Evolutionary conservation across 2,888 invertebrate genomes (phyloP), one percentile per base, ranked within the genome.

Genomic region (Ctenicera cuprea): DNA sequence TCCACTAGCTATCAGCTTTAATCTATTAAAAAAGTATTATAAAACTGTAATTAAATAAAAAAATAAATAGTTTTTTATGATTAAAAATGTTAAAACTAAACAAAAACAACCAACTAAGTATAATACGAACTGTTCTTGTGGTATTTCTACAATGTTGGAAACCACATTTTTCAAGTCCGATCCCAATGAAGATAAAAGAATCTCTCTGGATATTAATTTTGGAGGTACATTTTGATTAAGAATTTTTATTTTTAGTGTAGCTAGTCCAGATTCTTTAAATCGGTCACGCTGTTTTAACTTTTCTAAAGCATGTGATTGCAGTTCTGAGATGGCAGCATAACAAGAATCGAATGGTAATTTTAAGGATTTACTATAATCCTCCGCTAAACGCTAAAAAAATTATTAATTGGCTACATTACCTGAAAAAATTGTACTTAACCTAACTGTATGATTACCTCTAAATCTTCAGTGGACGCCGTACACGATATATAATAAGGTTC

Each of bases 271-370:
- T 79, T 91, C 90, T 75, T 91, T 90, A 80, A 91, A 95, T 71
- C 91, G 90, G 3, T 90, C 90, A 75, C 93, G 90, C 22, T 94
- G 92, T 73, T 91, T 92, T 12, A 94, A 88, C 79, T 94, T 92
- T 67, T 94, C 92, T 0, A 95, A 81, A 0, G 95, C 93, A 84
- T 93, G 92, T 3, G 87, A 82, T 82, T 94, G 92, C 0, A 95
- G 87, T 76, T 92, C 91, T 57, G 87, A 89, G 14, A 95, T 80
- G 0, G 91, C 90, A 73, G 87, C 84, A 20, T 89, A 83, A 33
- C 93, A 89, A 3, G 87, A 84, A 0, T 90, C 89, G 16, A 83
- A 79, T 0, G 90, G 86, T 1, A 92, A 81, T 0, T 89, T 87
- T 0, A 95, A 83, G 0, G 87, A 87, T n/a, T 83, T 80, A 8